Conservation (phyloP, 37 sponge, comb jelly and placozoan species). For the Oscarella lobularis region DNA sequence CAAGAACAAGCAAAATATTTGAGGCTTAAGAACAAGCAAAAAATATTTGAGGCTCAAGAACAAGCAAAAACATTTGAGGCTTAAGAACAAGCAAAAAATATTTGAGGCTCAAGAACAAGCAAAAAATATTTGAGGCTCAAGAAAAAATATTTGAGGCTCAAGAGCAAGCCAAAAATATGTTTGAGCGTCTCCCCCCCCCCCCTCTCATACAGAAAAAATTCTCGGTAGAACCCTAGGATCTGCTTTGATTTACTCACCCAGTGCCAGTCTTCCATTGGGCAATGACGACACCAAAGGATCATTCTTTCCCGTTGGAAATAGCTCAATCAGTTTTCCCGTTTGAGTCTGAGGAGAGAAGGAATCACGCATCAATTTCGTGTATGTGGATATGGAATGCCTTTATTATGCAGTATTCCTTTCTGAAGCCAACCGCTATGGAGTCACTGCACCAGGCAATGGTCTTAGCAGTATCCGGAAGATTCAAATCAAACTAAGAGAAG, state of each 20-base stretch:
- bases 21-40: no score
- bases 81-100: no score
- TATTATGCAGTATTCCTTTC: background rate
- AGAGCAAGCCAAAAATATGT: no score
- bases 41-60: no score
- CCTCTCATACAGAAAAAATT: no score
- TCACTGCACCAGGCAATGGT: slow-evolving; percentile 5
- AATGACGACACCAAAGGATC: background rate
- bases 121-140: no score
- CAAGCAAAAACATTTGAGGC: no score
- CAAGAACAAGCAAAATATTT: no score
- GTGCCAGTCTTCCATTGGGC: background rate
- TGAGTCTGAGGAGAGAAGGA: background rate
- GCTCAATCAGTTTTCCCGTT: background rate
- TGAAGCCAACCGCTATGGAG: slow-evolving; percentile 8
- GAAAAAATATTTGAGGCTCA: no score
- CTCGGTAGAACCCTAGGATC: no score
- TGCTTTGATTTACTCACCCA: no score
- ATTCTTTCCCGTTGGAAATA: background rate
- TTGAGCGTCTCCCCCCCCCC: background rate
- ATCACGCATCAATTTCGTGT: background rate
- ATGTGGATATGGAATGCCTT: slow-evolving; percentile 1
- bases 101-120: no score
- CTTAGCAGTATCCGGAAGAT: slow-evolving; percentile 5
- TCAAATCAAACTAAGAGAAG: background rate